Conservation (phyloP, 2,888 invertebrate genomes). For the Xestia sexstrigata region DNA sequence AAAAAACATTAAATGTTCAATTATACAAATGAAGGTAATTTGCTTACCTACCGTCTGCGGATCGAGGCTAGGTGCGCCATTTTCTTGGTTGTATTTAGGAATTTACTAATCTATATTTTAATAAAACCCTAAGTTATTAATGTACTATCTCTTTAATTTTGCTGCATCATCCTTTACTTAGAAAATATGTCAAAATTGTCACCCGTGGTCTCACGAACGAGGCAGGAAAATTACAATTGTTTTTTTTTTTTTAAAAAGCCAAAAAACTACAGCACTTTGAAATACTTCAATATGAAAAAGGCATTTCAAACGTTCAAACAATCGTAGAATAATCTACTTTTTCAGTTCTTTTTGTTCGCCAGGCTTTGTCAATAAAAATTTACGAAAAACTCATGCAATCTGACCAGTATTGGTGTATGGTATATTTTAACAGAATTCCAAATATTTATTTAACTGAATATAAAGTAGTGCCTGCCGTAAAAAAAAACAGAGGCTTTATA, state of each 20-base stretch:
- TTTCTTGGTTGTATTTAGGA: slow-evolving; percentile 11
- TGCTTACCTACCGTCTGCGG: slow-evolving; percentile 71
- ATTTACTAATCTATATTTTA: neutral
- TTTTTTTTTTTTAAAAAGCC: neutral
- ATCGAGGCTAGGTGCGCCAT: slow-evolving; percentile 57
- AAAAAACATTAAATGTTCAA: slow-evolving; percentile 76
- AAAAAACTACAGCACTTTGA: neutral
- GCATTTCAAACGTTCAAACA: neutral
- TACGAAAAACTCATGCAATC: slow-evolving; percentile 8
- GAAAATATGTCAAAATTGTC: neutral
- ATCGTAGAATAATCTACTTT: slow-evolving; percentile 7
- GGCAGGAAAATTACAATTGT: neutral
- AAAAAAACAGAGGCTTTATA: slow-evolving; percentile 13
- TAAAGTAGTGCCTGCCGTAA: slow-evolving; percentile 9
- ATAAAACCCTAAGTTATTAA: neutral
- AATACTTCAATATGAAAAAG: neutral
- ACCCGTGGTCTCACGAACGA: neutral
- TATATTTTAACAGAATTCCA: slow-evolving; percentile 21
- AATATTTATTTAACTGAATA: slow-evolving; percentile 44
- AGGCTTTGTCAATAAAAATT: neutral
- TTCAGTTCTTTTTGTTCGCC: neutral
- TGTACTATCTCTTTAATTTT: neutral
- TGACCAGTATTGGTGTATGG: slow-evolving; percentile 5
- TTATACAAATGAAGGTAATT: slow-evolving; percentile 79
- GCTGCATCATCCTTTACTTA: neutral